Conservation (phyloP, 2,888 invertebrate genomes). For the Tanypteryx hageni region DNA sequence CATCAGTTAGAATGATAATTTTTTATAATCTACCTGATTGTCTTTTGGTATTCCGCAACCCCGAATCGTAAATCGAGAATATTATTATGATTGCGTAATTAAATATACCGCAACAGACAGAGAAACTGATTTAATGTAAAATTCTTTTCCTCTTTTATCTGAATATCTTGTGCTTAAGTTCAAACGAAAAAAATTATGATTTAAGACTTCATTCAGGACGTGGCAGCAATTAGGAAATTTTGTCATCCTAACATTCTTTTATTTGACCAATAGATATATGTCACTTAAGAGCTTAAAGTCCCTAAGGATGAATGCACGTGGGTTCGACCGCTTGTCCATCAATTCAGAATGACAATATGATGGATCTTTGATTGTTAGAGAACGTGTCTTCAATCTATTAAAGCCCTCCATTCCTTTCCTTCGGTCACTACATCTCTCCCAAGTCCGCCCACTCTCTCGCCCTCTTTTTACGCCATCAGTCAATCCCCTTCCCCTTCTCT, state of each 20-base stretch:
- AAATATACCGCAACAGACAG: too few species aligned
- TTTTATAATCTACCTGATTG: too few species aligned
- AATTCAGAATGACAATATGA: slow-evolving; percentile 10
- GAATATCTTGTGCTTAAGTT: too few species aligned
- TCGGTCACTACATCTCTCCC: background rate
- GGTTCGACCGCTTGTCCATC: background rate
- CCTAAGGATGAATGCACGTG: background rate
- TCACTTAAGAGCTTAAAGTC: background rate
- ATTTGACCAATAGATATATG: background rate
- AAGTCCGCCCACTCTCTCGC: background rate
- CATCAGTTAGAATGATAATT: too few species aligned
- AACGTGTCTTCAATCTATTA: background rate
- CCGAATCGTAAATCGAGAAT: too few species aligned
- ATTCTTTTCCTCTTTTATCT: too few species aligned
- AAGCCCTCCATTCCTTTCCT: background rate
- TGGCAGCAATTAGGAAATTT: background rate
- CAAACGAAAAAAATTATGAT: too few species aligned
- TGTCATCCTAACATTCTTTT: background rate
- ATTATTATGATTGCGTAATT: too few species aligned
- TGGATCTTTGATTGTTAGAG: slow-evolving; percentile 37
- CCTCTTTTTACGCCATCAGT: background rate
- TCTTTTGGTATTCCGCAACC: too few species aligned
- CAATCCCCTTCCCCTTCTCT: background rate
- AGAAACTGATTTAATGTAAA: too few species aligned
- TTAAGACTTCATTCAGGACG: background rate